A percentile compares a stretch with the other conserved stretches of the same genome.
phyloP scores from a whole-genome alignment of 2,888 invertebrate genomes.

The Noctua janthe region DNA sequence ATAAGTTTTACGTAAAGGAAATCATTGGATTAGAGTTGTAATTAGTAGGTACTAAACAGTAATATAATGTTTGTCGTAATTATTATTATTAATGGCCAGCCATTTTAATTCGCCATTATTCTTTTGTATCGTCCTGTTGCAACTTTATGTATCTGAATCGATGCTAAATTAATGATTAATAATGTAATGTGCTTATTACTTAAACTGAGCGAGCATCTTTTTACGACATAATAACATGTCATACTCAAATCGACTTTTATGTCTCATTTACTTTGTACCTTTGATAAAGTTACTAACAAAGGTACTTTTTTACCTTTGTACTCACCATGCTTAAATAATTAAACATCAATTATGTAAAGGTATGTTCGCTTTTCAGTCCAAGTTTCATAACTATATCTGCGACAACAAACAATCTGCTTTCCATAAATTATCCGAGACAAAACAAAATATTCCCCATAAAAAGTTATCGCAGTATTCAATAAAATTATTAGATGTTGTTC shows the following conservation, averaged over 20 bases:
- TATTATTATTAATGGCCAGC: background rate
- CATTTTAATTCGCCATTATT: background rate
- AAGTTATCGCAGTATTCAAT: slow-evolving; percentile 41
- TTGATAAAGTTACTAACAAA: background rate
- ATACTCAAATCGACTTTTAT: background rate
- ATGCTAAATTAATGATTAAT: background rate
- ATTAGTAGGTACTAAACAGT: background rate
- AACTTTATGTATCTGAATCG: background rate
- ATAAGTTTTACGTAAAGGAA: background rate
- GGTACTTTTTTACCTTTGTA: background rate
- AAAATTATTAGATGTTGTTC: slow-evolving; percentile 25
- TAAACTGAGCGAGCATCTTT: background rate
- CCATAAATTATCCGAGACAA: background rate
- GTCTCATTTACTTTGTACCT: background rate
- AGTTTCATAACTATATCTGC: background rate
- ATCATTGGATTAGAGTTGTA: background rate
- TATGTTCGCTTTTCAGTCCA: background rate
- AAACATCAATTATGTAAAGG: background rate
- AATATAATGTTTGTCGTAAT: slow-evolving; percentile 11
- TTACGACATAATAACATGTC: background rate
- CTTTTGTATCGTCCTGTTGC: slow-evolving; percentile 7
- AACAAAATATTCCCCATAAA: slow-evolving; percentile 31
- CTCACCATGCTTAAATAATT: background rate
- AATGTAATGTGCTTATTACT: background rate
- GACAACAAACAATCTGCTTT: background rate